Evolutionary conservation across 2,888 invertebrate species (phyloP).

Genomic region (Cordilura impudica): DNA sequence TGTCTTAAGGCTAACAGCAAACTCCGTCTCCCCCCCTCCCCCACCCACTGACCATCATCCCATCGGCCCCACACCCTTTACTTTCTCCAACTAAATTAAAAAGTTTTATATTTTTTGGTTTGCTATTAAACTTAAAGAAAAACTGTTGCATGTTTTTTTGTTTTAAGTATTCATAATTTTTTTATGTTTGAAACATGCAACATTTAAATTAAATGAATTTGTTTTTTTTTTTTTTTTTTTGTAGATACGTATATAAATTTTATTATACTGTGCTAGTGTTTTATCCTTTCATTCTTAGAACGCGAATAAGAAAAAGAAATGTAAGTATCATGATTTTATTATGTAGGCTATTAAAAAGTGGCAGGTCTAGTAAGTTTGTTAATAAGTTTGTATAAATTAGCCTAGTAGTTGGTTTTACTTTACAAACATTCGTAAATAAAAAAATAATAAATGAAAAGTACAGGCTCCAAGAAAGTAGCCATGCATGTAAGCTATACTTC

Average conservation of each 20-base stretch:
- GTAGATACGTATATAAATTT: too few relatives aligned
- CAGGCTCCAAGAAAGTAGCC: too few relatives aligned
- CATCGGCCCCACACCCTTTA: background rate
- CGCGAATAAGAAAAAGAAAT: background rate
- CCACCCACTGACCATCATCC: background rate
- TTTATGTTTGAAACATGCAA: conserved; percentile 52
- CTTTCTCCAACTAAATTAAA: conserved; percentile 48
- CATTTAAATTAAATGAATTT: conserved; percentile 60
- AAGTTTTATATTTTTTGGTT: conserved; percentile 42
- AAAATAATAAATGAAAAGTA: too few relatives aligned
- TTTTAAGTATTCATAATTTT: conserved; percentile 45
- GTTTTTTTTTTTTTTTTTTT: conserved; percentile 13
- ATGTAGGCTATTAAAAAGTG: background rate
- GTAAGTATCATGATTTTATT: conserved; percentile 52
- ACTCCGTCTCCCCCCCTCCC: background rate
- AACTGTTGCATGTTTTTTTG: conserved; percentile 60
- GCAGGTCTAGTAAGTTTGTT: background rate
- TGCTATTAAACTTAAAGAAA: conserved; percentile 53
- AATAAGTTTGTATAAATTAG: conserved; percentile 5
- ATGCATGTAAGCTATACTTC: too few relatives aligned
- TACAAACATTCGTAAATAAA: too few relatives aligned
- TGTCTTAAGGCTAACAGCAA: conserved; percentile 45
- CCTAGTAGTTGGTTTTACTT: too few relatives aligned
- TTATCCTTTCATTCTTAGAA: conserved; percentile 1
- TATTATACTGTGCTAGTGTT: conserved; percentile 8